Evolutionary conservation across 2,113 vertebrate genomes (phyloP).

Genomic region (Myrmophylax atrothorax): DNA sequence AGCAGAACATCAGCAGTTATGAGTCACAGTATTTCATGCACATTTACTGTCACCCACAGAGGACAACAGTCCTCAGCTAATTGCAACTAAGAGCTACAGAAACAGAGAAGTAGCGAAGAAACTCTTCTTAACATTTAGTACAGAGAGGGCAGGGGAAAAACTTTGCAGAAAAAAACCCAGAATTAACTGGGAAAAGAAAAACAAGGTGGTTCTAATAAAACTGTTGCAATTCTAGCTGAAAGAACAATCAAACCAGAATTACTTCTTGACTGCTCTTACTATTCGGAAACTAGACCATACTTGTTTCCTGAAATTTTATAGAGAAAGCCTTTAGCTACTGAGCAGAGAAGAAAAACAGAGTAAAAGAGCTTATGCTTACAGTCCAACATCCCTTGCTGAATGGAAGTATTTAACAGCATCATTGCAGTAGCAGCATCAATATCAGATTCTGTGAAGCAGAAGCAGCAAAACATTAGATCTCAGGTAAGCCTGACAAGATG

Average conservation of each 20-base stretch:
- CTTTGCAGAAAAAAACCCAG: background rate
- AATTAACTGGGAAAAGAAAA: background rate
- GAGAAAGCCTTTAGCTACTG: background rate
- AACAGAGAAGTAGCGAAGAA: background rate
- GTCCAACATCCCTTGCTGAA: constrained; percentile 92
- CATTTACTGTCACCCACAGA: background rate
- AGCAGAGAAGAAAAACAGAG: background rate
- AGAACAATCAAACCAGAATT: background rate
- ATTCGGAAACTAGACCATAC: background rate
- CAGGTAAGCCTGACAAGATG: background rate
- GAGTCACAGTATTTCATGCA: background rate
- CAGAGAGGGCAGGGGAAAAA: background rate
- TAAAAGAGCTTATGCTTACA: constrained; percentile 84
- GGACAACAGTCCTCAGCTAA: background rate
- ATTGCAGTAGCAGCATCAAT: constrained; percentile 99
- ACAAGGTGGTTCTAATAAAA: background rate
- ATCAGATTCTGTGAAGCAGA: constrained; percentile 91
- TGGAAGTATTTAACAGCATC: constrained; percentile 99
- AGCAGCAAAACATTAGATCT: background rate
- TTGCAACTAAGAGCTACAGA: background rate
- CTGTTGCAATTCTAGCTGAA: background rate
- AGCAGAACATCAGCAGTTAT: background rate
- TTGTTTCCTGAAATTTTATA: background rate
- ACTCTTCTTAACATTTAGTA: background rate
- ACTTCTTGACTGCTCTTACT: background rate